phyloP scores from a whole-genome alignment of 2,888 invertebrate species.

The Aphidoletes aphidimyza region DNA sequence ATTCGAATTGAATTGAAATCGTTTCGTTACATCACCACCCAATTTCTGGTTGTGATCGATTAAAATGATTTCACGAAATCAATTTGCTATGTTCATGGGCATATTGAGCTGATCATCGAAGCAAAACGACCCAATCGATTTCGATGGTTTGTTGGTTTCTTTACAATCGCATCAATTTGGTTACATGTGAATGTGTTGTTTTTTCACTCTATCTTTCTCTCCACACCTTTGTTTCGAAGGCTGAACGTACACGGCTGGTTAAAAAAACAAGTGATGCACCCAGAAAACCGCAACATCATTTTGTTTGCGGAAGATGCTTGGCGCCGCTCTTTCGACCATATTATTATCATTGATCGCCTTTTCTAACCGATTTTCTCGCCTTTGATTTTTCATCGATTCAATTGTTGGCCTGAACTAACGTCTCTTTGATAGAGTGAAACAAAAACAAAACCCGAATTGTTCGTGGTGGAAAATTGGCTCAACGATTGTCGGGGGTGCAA shows the following conservation, averaged over 20 bases:
- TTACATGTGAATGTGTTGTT: background rate
- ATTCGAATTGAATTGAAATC: background rate
- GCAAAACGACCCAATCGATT: conserved; percentile 43
- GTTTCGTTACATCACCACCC: conserved; percentile 26
- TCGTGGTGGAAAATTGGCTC: conserved; percentile 7
- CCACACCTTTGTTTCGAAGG: background rate
- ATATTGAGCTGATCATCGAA: conserved; percentile 12
- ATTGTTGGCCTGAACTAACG: too few species aligned
- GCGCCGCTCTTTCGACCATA: conserved; percentile 23
- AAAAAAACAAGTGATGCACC: background rate
- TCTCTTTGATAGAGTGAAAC: background rate
- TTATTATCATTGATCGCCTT: background rate
- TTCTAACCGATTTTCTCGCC: conserved; percentile 35
- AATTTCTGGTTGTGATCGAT: conserved; percentile 40
- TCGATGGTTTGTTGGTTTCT: conserved; percentile 4
- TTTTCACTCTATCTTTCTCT: background rate
- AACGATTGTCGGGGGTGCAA: background rate
- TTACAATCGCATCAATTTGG: background rate
- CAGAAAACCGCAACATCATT: conserved; percentile 52
- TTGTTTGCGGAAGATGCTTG: conserved; percentile 52
- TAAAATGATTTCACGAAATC: conserved; percentile 52
- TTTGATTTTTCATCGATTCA: background rate
- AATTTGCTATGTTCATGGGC: conserved; percentile 28
- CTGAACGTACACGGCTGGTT: background rate
- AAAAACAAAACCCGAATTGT: background rate